Evolutionary conservation across 2,888 invertebrate genomes (phyloP), one percentile per base, ranked within the genome.

Genomic region (Drosophila ustulata): DNA sequence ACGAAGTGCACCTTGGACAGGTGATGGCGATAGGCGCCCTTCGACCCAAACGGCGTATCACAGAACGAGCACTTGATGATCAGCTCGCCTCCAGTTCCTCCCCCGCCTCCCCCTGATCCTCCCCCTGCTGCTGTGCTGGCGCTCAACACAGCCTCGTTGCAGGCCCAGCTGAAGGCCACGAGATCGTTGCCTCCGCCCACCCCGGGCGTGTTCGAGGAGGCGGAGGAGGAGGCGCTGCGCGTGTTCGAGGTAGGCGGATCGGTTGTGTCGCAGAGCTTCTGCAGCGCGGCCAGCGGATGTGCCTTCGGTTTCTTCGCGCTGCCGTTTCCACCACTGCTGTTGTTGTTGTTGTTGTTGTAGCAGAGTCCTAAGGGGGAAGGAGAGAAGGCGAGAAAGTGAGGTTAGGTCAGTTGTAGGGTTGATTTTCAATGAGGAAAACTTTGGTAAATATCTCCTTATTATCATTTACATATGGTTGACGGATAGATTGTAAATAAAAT

Each of bases 1-100:
- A 98, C 97, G 91, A 98, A 98, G 92, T 98, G 98, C 96, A 97
- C 97, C 93, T 98, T 98, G 51, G 97, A 98, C 86, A 98, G 93
- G 90, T 99, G 99, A 92, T 98, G 98, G 89, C 99, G 95, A 93
- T 98, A 98, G 9, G 98, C 98, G 59, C 98, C 98, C 93, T 98
- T 98, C 43, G 98, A 98, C 81, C 98, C 97, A 92, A 98, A 98
- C 28, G 98, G 97, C 26, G 98, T 98, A 93, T 98, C 98, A 93
- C 98, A 98, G 90, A 97, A 96, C 59, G 98, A 97, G 93, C 98
- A 98, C 93, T 98, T 98, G 95, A 98, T 97, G 70, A 97, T 96
- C 30, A 97, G 96, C 89, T 97, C 97, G 6, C 95, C 94, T 0
- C 66, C 80, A 0, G n/a, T n/a, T n/a, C 8, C 32, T 9, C 28